Percentiles rank a stretch among this genome's conserved stretches.
phyloP scores from a whole-genome alignment of 1,140 invertebrate genomes.

The Drosophila teissieri region DNA sequence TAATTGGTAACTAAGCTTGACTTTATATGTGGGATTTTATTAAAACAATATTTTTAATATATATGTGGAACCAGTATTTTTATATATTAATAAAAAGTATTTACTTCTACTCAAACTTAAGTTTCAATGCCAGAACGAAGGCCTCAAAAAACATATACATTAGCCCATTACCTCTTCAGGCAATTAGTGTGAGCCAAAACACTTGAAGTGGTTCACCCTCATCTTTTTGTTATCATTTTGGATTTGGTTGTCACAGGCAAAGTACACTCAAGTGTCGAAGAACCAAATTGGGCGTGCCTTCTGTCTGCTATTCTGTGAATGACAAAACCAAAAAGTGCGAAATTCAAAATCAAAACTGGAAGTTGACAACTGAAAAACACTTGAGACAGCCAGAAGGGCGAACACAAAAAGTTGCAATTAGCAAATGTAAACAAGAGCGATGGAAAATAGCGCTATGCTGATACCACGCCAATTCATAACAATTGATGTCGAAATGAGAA shows the following conservation, averaged over 20 bases:
- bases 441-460: slow-evolving; percentile 11
- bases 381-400: slow-evolving; percentile 21
- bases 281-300: slow-evolving; percentile 37
- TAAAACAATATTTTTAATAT: too few relatives aligned
- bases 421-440: slow-evolving; percentile 37
- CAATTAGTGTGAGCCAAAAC: slow-evolving; percentile 45
- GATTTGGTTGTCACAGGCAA: slow-evolving; percentile 52
- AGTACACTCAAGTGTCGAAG: slow-evolving; percentile 41
- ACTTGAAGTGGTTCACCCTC: slow-evolving; percentile 32
- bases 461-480: slow-evolving; percentile 19
- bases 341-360: slow-evolving; percentile 42
- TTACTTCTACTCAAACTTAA: neutral
- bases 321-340: slow-evolving; percentile 26
- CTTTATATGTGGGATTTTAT: too few relatives aligned
- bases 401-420: slow-evolving; percentile 55
- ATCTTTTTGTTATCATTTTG: slow-evolving; percentile 38
- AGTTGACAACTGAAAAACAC: slow-evolving; percentile 45
- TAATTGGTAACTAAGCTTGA: neutral
- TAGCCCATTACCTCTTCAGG: slow-evolving; percentile 22
- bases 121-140: slow-evolving; percentile 16
- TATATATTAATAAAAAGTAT: too few relatives aligned
- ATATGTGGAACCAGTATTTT: too few relatives aligned
- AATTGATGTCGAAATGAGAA: slow-evolving; percentile 3
- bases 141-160: slow-evolving; percentile 23
- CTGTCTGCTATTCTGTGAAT: slow-evolving; percentile 23